Base-by-base conservation (phyloP, 2,113 vertebrate genomes). In the Heterocephalus glaber region DNA sequence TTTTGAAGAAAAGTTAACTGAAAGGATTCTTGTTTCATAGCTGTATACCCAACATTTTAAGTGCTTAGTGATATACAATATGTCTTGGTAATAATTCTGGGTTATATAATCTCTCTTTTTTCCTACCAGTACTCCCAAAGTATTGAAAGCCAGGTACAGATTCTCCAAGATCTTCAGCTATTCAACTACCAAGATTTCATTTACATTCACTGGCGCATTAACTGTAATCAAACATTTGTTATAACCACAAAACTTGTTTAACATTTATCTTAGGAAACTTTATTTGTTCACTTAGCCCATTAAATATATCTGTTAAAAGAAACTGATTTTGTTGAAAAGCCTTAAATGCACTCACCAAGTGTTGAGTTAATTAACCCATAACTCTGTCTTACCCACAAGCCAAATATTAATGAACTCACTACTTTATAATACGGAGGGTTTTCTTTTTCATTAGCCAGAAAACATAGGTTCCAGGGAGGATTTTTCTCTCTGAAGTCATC, bases 271-370 rank as follows among this genome's bases (percentile, higher is more conserved):
- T 92, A 83, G 49, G 49, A 87, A 68, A 92, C 0, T 20, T 77
- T n/a, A 56, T 89, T 92, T 95, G 66, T 80, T 94, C 66, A 60
- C 24, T 77, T 60, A 74, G 49, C 63, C 5, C 72, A 56, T 90
- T 89, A 94, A 94, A 80, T 85, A 14, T 52, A 92, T 66, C 95
- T 95, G 41, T 80, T 95, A 87, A 83, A 91, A 49, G 65, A 89
- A 94, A 88, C 38, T 20, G 70, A 90, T 88, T 95, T 88, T 97
- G 10, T 33, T 94, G 30, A 70, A 47, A 88, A 88, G 13, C 13
- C 52, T 95, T 87, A 95, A 92, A 68, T 80, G 85, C 33, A 80
- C 33, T 95, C 22, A 86, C 65, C 22, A 74, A 66, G 38, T 82
- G 58, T 92, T 82, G 30, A 61, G 79, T 84, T 91, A 94, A 92